phyloP scores from a whole-genome alignment of 1,140 invertebrate species.

The Arctopsyche grandis region DNA sequence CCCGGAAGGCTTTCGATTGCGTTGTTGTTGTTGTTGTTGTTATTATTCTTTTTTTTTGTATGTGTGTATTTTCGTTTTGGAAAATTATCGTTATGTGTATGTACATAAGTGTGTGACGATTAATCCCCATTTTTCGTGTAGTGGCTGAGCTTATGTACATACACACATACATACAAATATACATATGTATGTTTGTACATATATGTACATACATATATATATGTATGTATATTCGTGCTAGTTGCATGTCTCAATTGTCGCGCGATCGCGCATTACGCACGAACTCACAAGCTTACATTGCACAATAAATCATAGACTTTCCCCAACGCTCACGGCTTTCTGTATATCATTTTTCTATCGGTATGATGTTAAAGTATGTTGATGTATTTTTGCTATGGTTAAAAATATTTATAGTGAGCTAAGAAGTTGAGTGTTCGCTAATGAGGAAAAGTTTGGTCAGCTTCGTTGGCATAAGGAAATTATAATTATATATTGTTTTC shows the following conservation, averaged over 20 bases:
- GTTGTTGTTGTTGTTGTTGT: neutral
- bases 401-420: no score
- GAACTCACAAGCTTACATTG: constrained; percentile 20
- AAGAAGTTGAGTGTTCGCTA: no score
- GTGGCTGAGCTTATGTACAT: no score
- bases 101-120: no score
- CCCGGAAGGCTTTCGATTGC: neutral
- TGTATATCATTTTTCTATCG: constrained; percentile 9
- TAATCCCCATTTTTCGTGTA: no score
- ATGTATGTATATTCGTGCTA: neutral
- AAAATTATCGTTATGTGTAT: no score
- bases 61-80: no score
- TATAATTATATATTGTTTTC: no score
- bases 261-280: constrained; percentile 11
- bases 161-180: neutral
- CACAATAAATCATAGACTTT: constrained; percentile 21
- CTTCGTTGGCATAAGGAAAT: no score
- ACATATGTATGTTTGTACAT: neutral
- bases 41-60: neutral
- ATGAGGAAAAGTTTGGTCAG: no score
- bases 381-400: no score
- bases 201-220: neutral
- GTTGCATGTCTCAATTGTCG: constrained; percentile 32
- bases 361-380: no score
- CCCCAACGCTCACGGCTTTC: neutral